Base-by-base conservation (phyloP, 53 echinoderm and acorn worm species). In the Patiria pectinifera region DNA sequence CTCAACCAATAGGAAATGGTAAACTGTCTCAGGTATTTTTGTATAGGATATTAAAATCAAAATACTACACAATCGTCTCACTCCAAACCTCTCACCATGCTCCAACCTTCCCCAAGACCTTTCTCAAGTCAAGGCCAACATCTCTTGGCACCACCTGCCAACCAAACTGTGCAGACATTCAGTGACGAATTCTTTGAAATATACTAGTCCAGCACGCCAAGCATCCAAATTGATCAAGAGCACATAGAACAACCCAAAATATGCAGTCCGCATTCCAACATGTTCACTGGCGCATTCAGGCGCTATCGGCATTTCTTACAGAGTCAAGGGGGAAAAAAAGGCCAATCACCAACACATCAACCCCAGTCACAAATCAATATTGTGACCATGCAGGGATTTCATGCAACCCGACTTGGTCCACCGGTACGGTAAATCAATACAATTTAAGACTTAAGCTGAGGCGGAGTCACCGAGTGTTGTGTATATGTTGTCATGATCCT, bases 321-420 rank as follows among this genome's bases (percentile, higher is more conserved):
- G 80, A n/a, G 22, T 24, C 74, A 74, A 53, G 53, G 53, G 53
- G 53, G 53, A 1, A 74, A 24, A 79, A 79, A 11, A 79, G 48
- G 45, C 48, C 80, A 79, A 45, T 79, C 80, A 46, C 24, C 11
- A 79, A 79, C 47, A 47, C 80, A 79, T 79, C 80, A 79, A 79
- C 45, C 47, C 43, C 80, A 79, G 80, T 79, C 80, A 45, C 80
- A 79, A 79, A 79, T 79, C 80, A 79, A 79, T 79, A 22, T 79
- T 46, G 80, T 45, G 44, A 79, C 47, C 80, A 79, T 13, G 80
- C 24, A 25, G 74, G 74, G 19, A 11, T 45, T n/a, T 79, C 43
- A 45, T 79, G 11, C 11, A 43, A 11, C 5, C 44, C 44, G 6
- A 79, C 80, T 46, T 47, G 22, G 21, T 79, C 15, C 48, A 47